These are phyloP conservation scores for Barnardius zonarius DNA, from an alignment of 2,113 vertebrate genomes.

Conservation along the genomic window DNA sequence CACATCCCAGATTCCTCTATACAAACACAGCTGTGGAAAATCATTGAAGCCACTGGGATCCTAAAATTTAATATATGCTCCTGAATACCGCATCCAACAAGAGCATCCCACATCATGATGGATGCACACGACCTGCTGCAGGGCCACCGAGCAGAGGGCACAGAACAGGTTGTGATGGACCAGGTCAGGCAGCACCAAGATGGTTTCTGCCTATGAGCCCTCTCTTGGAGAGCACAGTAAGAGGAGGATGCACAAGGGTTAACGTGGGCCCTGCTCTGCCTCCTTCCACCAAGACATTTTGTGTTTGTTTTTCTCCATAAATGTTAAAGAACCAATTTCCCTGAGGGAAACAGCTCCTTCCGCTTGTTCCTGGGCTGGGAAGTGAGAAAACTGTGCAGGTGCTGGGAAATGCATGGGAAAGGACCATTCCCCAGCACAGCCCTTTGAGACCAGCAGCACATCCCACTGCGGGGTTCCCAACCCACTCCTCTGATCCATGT, in stretches of 20 bases:
- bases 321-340: not conserved
- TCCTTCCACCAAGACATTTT: not conserved
- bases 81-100: too few relatives aligned
- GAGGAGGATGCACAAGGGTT: not conserved
- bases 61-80: not conserved
- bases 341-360: not conserved
- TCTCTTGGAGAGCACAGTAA: not conserved
- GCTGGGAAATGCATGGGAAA: not conserved
- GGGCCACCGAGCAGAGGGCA: not conserved
- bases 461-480: not conserved
- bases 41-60: not conserved
- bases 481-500: fast-evolving
- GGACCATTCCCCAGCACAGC: not conserved
- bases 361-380: not conserved
- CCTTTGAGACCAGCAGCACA: not conserved
- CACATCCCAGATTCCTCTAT: not conserved
- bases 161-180: not conserved
- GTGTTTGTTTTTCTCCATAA: not conserved
- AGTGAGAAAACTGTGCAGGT: not conserved
- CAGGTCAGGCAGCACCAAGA: not conserved
- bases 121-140: not conserved
- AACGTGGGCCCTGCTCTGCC: not conserved
- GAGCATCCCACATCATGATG: fast-evolving
- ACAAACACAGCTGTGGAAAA: not conserved
- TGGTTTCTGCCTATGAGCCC: not conserved